Percentiles rank a stretch among this genome's conserved stretches.
Conservation (phyloP, 2,888 invertebrate genomes). For the Girardia tigrina region DNA sequence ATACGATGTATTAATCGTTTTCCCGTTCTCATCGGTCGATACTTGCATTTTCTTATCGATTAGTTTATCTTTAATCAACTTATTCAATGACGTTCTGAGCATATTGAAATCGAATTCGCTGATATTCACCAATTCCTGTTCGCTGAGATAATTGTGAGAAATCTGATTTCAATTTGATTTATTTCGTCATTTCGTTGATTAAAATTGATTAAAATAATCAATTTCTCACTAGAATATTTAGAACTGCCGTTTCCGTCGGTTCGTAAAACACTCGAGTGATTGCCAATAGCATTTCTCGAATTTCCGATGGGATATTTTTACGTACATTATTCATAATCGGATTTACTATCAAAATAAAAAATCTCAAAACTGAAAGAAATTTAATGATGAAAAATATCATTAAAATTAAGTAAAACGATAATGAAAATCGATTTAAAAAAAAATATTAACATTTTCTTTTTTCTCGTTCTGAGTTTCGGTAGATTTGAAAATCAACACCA, state of each 20-base stretch:
- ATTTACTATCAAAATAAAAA: no score
- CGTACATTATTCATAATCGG: no score
- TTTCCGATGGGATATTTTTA: neutral
- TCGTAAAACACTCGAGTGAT: neutral
- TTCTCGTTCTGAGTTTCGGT: no score
- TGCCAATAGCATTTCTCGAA: neutral
- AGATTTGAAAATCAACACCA: no score
- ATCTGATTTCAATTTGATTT: no score
- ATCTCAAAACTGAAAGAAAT: no score
- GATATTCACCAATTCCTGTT: neutral
- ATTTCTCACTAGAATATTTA: neutral
- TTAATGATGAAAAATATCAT: no score
- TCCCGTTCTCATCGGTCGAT: neutral
- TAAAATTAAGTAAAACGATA: no score
- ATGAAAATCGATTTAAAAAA: no score
- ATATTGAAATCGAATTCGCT: neutral
- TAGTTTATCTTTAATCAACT: slow-evolving; percentile 9
- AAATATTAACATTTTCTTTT: no score
- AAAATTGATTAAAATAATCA: neutral
- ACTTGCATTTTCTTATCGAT: slow-evolving; percentile 15
- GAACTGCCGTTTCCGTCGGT: neutral
- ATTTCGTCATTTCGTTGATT: no score
- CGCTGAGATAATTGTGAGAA: neutral
- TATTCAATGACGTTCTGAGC: neutral
- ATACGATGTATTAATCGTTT: neutral